Evolutionary conservation across 1,140 invertebrate genomes (phyloP).

Genomic region (Orius insidiosus): DNA sequence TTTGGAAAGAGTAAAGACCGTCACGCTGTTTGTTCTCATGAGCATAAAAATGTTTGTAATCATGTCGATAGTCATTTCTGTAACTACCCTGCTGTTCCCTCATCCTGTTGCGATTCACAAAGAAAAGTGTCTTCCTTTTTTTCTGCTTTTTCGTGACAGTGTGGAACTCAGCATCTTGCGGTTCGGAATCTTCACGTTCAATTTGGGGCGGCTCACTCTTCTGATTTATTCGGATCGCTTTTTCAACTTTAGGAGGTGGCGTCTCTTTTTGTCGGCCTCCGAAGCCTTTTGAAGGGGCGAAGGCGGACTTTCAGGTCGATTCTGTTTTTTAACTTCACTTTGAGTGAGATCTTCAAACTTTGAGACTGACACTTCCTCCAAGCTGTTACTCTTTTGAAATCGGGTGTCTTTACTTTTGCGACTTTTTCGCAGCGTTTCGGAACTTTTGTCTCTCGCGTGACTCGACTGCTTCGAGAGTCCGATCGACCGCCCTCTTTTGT

Average conservation of each 20-base stretch:
- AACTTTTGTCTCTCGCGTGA: constrained; percentile 15
- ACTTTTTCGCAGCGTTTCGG: constrained; percentile 11
- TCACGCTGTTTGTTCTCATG: constrained; percentile 9
- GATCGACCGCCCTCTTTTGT: constrained; percentile 1
- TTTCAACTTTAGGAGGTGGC: background rate
- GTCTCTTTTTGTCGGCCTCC: constrained; percentile 2
- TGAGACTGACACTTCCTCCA: constrained; percentile 51
- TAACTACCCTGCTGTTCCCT: constrained; percentile 19
- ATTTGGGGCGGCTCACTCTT: constrained; percentile 8
- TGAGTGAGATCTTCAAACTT: constrained; percentile 45
- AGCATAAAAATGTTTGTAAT: too few relatives aligned
- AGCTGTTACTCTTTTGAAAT: constrained; percentile 17
- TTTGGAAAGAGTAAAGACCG: constrained; percentile 18
- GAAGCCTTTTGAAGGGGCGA: background rate
- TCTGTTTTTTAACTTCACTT: background rate
- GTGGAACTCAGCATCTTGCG: constrained; percentile 34
- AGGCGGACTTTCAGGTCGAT: background rate
- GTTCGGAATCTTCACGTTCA: background rate
- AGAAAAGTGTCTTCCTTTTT: constrained; percentile 30
- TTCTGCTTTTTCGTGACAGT: constrained; percentile 53
- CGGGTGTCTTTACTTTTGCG: constrained; percentile 2
- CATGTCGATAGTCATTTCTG: background rate
- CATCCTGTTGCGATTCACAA: constrained; percentile 21
- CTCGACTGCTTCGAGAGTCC: background rate
- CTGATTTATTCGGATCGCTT: background rate